Base-by-base conservation (phyloP, 2,113 vertebrate genomes). In the Piaya cayana region DNA sequence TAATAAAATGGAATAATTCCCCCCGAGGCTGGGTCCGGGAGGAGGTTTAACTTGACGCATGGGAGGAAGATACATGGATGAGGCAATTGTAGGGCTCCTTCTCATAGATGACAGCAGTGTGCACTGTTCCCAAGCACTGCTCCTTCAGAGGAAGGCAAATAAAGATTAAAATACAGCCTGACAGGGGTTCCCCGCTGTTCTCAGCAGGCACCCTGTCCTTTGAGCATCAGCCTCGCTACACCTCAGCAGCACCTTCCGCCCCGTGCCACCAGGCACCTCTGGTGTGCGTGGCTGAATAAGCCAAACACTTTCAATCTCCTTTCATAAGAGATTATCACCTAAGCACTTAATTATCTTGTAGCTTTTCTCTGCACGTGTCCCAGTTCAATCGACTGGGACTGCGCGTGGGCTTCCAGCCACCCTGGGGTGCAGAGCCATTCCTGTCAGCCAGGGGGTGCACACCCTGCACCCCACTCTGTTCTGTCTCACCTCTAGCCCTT, bases 321-420 rank as follows among this genome's bases (percentile, higher is more conserved):
- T 96, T 96, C 90, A 11, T 96, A 96, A 96, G 39, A 81, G 92
- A 96, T 95, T 95, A 96, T 39, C 85, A 80, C 29, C 59, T 94
- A 90, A 96, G 93, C 45, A 50, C 90, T 92, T 94, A 95, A 91
- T 94, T 94, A 79, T 49, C 96, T 82, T 30, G 39, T 17, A 82
- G 90, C 52, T 90, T 81, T 79, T 76, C 90, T 80, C 88, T 53
- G 82, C 85, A 92, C 58, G 3, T 88, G 95, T 80, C 67, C 75
- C 47, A 22, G 27, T 49, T 65, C 78, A 49, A 8, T 19, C 1
- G 12, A 42, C 47, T 18, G 17, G 15, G 34, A 50, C 37, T 34
- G 17, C 0, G 0, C 15, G 5, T 0, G 3, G 49, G 39, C 64
- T 90, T 60, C 75, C 56, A 43, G 36, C 29, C 20, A 5, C 17